Evolutionary conservation across 2,888 invertebrate species (phyloP), one percentile per base, ranked within the genome.

Genomic region (Cheilosia scutellata): DNA sequence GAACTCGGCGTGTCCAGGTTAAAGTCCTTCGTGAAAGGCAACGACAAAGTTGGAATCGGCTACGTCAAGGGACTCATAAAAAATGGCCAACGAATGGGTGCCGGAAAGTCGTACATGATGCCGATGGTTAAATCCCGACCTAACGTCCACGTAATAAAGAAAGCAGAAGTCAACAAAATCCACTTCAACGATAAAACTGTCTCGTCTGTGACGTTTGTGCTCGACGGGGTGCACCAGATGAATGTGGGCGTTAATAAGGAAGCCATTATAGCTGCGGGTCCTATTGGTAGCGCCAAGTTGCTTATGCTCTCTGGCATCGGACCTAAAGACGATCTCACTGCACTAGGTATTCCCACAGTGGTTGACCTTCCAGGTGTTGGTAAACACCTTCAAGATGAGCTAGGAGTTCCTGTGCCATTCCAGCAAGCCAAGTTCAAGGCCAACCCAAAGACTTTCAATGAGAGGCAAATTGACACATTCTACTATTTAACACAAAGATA

Each of bases 341-440:
- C 88, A 0, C 40, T 90, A 5, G 31, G 88, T 1, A 87, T 92
- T 13, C 80, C 89, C 0, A 60, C 91, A 6, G 20, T 89, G 0
- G 62, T 84, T 0, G 82, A 90, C n/a, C 57, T 92, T 6, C 58
- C 92, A 6, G 89, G 89, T 0, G 95, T 97, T 0, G 96, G 96
- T 0, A 93, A 95, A 87, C 96, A 97, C 89, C 93, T 97, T 2
- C 96, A 97, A 91, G 97, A 97, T 90, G 97, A 97, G 90, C 94
- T 96, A 29, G 94, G 95, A 0, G 93, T 95, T 1, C 89, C 89
- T 4, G 16, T 91, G 0, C 89, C 90, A 37, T 42, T 91, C 13
- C 86, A 90, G n/a, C 91, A 94, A 88, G 93, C 94, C 1, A 88
- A 88, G 31, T 62, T 80, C 9, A 74, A 7, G 0, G 88, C 88